A percentile compares a stretch with the other conserved stretches of the same genome.
phyloP scores from a whole-genome alignment of 2,888 invertebrate species.

The Imbricaverruca yamaguchii region DNA sequence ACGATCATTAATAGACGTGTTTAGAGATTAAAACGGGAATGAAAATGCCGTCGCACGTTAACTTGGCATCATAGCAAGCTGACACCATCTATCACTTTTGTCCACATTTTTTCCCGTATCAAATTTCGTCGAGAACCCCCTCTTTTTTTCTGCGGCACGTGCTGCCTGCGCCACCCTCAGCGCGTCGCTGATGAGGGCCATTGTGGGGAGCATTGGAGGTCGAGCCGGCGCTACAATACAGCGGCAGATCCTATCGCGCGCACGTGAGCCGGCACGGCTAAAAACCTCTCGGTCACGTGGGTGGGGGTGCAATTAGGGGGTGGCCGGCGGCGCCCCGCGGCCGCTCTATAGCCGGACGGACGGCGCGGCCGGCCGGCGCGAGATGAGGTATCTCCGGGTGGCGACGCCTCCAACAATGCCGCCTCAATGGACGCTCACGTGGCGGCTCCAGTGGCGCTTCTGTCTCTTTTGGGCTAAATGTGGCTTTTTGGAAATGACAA shows the following conservation, averaged over 20 bases:
- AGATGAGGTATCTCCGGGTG: not conserved
- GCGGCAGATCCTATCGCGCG: not conserved
- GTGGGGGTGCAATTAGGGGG: constrained; percentile 8
- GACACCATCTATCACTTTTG: not conserved
- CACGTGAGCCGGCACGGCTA: not conserved
- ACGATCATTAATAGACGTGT: too few species aligned
- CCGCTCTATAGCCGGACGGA: too few species aligned
- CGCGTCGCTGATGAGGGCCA: not conserved
- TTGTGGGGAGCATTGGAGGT: not conserved
- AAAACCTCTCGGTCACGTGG: not conserved
- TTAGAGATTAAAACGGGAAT: too few species aligned
- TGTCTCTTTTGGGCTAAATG: too few species aligned
- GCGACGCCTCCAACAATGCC: constrained; percentile 5
- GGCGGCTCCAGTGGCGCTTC: too few species aligned
- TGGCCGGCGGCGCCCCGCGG: not conserved
- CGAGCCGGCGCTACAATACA: not conserved
- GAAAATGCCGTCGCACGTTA: too few species aligned
- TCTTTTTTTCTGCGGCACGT: not conserved
- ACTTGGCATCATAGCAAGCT: too few species aligned
- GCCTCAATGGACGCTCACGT: not conserved
- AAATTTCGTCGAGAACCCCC: not conserved
- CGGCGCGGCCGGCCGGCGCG: not conserved
- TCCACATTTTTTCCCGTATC: not conserved
- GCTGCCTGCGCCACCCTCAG: constrained; percentile 7
- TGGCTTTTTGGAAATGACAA: too few species aligned